phyloP scores from a whole-genome alignment of 2,113 vertebrate genomes.

The Eretmodus cyanostictus region DNA sequence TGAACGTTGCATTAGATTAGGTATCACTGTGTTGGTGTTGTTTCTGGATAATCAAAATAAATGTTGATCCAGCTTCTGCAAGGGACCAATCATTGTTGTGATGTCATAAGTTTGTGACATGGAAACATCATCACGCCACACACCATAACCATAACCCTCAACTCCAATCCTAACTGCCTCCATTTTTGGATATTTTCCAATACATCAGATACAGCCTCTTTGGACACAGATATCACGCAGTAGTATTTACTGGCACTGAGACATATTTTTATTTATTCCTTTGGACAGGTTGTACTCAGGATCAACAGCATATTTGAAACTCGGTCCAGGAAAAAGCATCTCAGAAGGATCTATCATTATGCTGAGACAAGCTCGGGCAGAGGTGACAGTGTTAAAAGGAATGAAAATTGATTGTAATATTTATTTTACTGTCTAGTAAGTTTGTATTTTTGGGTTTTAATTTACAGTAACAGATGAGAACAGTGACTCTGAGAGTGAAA shows the following conservation, averaged over 20 bases:
- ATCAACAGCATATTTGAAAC: conserved; percentile 88
- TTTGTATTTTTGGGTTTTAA: neutral
- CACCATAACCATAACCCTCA: neutral
- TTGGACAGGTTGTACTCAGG: conserved; percentile 77
- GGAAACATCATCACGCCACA: neutral
- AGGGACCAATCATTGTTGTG: neutral
- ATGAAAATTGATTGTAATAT: neutral
- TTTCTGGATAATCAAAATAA: neutral
- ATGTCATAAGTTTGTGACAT: neutral
- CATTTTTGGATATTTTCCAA: rapidly evolving
- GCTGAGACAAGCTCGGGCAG: conserved; percentile 83
- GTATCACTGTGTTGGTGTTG: neutral
- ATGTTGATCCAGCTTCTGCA: neutral
- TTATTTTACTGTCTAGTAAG: neutral
- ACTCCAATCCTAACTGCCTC: neutral
- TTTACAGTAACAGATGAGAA: conserved; percentile 83
- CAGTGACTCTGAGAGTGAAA: conserved; percentile 88
- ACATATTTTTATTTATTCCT: neutral
- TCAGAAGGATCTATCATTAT: conserved; percentile 83
- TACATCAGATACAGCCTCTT: neutral
- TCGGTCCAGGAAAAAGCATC: conserved; percentile 82
- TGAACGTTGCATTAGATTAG: rapidly evolving
- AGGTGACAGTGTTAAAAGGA: conserved; percentile 64
- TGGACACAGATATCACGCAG: neutral
- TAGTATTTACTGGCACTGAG: neutral